Base-by-base conservation (phyloP, 1,140 invertebrate genomes). In the Panagrolaimus sp. region DNA sequence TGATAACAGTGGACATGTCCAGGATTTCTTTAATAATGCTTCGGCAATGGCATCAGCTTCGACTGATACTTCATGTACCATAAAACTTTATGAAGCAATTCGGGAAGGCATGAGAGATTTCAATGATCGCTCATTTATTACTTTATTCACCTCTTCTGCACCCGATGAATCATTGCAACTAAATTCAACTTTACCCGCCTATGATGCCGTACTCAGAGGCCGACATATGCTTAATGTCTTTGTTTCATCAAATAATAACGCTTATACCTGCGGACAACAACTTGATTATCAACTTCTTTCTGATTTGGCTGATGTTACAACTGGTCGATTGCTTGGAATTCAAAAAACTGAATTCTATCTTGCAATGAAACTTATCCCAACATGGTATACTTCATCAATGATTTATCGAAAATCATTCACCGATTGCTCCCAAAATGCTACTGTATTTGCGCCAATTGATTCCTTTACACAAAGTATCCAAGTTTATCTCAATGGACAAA, bases 341-440 rank as follows among this genome's bases (percentile, higher is more conserved):
- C 12, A 38, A 10, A 17, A 32, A 15, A 21, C 63, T 17, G 28
- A 64, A n/a, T 43, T 64, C 63, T 64, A 43, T 17, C 28, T 24
- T 17, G 63, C 17, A 32, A 43, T 64, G 28, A 64, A 64, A 43
- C 28, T 64, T 12, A 64, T 64, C 28, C 63, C 63, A n/a, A 43
- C 63, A 7, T 64, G 43, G 28, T 64, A 32, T 28, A 9, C n/a
- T 32, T 43, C 63, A 2, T 32, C 28, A 32, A 10, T 64, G 1
- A 28, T 64, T 10, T 64, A 64, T 17, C 15, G 43, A 17, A 32
- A 43, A 10, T 32, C n/a, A 12, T 32, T 43, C 5, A 4, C 1
- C 12, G 63, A 64, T 28, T 64, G 63, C 38, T 14, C 26, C 5
- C 9, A 15, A 32, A 43, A 17, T 15, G 28, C 17, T 64, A 43